Evolutionary conservation across 2,888 invertebrate species (phyloP).

Genomic region (Proisotoma minuta): DNA sequence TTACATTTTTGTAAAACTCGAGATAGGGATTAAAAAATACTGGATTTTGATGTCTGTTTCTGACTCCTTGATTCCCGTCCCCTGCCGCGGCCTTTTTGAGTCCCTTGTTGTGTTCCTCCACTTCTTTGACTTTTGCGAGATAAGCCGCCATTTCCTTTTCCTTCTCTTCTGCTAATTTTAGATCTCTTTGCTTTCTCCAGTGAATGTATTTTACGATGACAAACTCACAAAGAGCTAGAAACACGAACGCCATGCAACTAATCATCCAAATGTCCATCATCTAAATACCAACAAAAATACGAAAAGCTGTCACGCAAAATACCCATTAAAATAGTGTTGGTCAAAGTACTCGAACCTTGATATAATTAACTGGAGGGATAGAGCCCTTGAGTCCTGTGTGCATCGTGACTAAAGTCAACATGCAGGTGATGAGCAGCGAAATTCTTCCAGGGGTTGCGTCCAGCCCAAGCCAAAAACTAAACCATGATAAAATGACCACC

Average conservation of each 20-base stretch:
- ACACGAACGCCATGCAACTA: slow-evolving; percentile 80
- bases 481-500: slow-evolving; percentile 79
- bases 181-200: slow-evolving; percentile 55
- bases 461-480: slow-evolving; percentile 78
- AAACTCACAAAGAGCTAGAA: slow-evolving; percentile 76
- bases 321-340: neutral
- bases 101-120: neutral
- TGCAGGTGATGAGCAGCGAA: slow-evolving; percentile 73
- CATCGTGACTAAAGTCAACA: slow-evolving; percentile 79
- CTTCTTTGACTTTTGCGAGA: neutral
- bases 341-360: slow-evolving; percentile 57
- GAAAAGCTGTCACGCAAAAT: neutral
- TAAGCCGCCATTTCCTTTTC: neutral
- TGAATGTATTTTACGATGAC: slow-evolving; percentile 76
- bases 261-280: slow-evolving; percentile 66
- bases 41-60: neutral
- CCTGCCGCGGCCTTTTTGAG: neutral
- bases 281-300: slow-evolving; percentile 1
- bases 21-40: neutral
- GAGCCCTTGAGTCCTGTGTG: slow-evolving; percentile 75
- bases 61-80: neutral
- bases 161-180: slow-evolving; percentile 49
- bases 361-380: slow-evolving; percentile 80
- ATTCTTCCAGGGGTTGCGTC: slow-evolving; percentile 80
- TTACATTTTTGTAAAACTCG: slow-evolving; percentile 1